phyloP scores from a whole-genome alignment of 2,888 invertebrate genomes.

The Ommatoiulus sabulosus region DNA sequence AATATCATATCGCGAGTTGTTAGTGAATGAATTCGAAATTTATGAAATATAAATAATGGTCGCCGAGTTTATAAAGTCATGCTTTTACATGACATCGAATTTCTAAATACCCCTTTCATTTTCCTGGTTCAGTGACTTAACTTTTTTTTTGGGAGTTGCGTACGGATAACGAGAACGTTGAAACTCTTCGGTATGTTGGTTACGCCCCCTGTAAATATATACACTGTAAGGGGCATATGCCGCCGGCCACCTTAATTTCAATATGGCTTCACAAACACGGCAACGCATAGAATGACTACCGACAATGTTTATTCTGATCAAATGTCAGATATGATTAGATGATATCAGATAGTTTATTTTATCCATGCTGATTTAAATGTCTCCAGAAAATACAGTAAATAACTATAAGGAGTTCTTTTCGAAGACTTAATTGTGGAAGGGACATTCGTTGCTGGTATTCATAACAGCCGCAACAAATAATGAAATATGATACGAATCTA shows the following conservation, averaged over 20 bases:
- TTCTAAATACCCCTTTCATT: background rate
- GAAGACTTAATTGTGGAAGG: too few species aligned
- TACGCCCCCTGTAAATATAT: slow-evolving; percentile 13
- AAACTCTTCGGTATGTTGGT: slow-evolving; percentile 7
- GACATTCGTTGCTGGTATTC: too few species aligned
- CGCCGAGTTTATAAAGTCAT: background rate
- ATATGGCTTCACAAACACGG: background rate
- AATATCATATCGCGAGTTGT: background rate
- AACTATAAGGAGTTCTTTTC: too few species aligned
- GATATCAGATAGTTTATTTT: too few species aligned
- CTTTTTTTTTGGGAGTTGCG: background rate
- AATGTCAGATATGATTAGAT: background rate
- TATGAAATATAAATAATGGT: background rate
- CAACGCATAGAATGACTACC: background rate
- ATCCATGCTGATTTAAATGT: too few species aligned
- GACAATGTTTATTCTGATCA: background rate
- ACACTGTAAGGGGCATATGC: background rate
- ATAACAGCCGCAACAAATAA: too few species aligned
- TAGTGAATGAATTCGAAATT: slow-evolving; percentile 16
- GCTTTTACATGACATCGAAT: background rate
- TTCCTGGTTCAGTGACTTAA: slow-evolving; percentile 44
- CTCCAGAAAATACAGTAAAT: too few species aligned
- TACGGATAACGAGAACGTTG: background rate
- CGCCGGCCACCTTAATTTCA: background rate
- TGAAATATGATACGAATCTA: too few species aligned